phyloP scores from a whole-genome alignment of 2,797 vertebrate genomes.

The Pipistrellus nathusii region DNA sequence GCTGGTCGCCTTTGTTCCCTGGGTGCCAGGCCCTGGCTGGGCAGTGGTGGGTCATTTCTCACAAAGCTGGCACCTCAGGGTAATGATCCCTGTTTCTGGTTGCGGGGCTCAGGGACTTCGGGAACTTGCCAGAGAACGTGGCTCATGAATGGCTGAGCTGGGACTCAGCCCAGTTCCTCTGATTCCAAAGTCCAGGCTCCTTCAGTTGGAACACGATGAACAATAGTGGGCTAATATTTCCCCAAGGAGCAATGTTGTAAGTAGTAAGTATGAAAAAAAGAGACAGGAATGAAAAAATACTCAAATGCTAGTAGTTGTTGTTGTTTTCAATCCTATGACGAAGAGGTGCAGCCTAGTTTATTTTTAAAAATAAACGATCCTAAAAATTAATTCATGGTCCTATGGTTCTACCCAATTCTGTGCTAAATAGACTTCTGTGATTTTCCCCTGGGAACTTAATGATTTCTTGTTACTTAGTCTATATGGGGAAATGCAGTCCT shows the following conservation, averaged over 20 bases:
- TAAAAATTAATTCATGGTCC: background rate
- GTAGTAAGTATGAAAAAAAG: background rate
- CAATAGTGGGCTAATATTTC: background rate
- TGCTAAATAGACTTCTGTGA: background rate
- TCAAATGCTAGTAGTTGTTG: background rate
- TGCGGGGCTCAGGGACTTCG: background rate
- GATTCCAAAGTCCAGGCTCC: background rate
- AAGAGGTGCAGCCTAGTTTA: background rate
- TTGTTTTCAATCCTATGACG: background rate
- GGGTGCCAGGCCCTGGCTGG: background rate
- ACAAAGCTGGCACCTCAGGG: background rate
- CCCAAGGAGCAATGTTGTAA: background rate
- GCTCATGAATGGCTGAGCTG: background rate
- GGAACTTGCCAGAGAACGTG: background rate
- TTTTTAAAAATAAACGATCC: background rate
- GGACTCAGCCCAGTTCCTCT: background rate
- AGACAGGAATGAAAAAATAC: background rate
- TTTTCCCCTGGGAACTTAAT: background rate
- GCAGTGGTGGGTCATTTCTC: background rate
- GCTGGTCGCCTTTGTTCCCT: background rate
- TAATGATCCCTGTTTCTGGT: background rate
- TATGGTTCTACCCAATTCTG: background rate
- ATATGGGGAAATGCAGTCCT: constrained; percentile 11
- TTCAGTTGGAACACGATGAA: background rate
- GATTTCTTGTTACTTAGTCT: background rate